Evolutionary conservation across 2,113 vertebrate genomes (phyloP), one percentile per base, ranked within the genome.

Genomic region (Polypterus bichir): DNA sequence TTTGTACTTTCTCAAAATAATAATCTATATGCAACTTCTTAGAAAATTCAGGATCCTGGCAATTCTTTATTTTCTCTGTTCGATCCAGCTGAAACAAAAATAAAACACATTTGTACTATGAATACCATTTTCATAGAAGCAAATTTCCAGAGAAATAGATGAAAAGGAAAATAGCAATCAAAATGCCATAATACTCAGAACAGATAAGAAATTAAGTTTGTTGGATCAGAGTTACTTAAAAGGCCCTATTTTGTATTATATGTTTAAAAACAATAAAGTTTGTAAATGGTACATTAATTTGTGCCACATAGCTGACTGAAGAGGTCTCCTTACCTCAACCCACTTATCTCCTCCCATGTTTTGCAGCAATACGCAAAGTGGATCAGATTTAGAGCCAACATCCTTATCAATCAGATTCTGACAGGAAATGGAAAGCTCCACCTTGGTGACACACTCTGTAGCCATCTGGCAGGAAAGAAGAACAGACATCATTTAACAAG

Each of bases 1-100:
- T 92, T 80, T 94, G 92, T 3, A 94, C 91, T 4, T 83, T 89
- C 76, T 97, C 92, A 63, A 98, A 98, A 73, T 85, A 80, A 70
- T 92, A 99, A 57, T 92, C 85, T 49, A 98, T 57, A 5, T 77
- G 68, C 4, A 97, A 76, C 5, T 88, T 88, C 72, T 85, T 88
- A 44, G 87, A 91, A 77, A 99, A 98, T 47, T 89, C 78, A 0
- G 93, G 91, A 54, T 76, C 84, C 48, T 89, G 86, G 59, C 77
- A 85, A 78, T 97, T 99, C 54, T 78, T 81, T 59, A 98, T 48
- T 55, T 56, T 78, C 71, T 99, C 92, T 0, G 85, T 97, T 44
- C 86, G 83, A 65, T 77, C 82, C 49, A 97, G 60, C 93, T 97
- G 75, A 0, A 52, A 6, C 2, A 63, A 69, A 27, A 60, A 49